Evolutionary conservation across 2,888 invertebrate species (phyloP).

Genomic region (Callyntrura guangdongensis): DNA sequence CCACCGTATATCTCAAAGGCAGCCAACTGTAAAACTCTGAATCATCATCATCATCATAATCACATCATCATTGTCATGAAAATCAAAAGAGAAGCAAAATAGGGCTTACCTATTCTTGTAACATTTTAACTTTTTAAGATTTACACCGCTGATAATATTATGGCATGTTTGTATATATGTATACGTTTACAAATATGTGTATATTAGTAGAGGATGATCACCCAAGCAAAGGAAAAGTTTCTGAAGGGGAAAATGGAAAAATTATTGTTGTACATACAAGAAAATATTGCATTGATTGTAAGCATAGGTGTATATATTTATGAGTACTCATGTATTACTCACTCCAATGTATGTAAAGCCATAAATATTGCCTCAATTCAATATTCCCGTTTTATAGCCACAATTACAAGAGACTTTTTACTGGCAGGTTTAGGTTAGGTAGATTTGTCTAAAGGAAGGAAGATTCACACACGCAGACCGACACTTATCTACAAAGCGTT

Average conservation of each 20-base stretch:
- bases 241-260: conserved; percentile 54
- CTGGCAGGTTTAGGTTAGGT: background rate
- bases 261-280: conserved; percentile 6
- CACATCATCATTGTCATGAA: conserved; percentile 31
- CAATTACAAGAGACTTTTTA: conserved; percentile 13
- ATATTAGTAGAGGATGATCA: conserved; percentile 44
- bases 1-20: conserved; percentile 52
- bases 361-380: conserved; percentile 26
- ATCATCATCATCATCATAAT: conserved; percentile 39
- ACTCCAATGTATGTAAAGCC: background rate
- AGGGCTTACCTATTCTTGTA: background rate
- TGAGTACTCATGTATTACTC: background rate
- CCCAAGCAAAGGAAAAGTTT: conserved; percentile 45
- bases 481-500: too few species aligned
- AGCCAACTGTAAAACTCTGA: conserved; percentile 51
- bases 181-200: background rate
- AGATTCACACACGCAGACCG: background rate
- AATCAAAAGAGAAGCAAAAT: conserved; percentile 38
- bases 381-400: conserved; percentile 15
- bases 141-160: background rate
- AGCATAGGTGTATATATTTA: background rate
- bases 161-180: background rate
- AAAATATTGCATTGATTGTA: conserved; percentile 11
- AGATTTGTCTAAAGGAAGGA: background rate
- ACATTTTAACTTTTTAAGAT: conserved; percentile 11